Percentiles rank a stretch among this genome's conserved stretches.
These are phyloP conservation scores for Abramis brama DNA, from an alignment of 2,113 vertebrate genomes.

Conservation along the genomic window DNA sequence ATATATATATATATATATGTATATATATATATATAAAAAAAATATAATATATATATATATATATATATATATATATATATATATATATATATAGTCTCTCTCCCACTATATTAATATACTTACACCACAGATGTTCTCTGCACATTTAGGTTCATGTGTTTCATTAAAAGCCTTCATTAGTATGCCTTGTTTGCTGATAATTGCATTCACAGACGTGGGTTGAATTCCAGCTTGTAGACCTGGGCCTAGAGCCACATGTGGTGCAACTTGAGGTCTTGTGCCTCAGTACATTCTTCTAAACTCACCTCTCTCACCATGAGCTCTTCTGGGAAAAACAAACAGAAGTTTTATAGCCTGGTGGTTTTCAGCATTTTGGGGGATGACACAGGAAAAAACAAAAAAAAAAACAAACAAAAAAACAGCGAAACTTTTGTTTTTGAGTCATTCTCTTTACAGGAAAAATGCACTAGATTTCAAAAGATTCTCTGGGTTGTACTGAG, in stretches of 20 bases:
- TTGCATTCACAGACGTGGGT: slow-evolving; percentile 71
- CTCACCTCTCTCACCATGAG: slow-evolving; percentile 12
- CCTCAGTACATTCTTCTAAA: slow-evolving; percentile 16
- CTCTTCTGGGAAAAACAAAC: slow-evolving; percentile 35
- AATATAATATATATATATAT: too few relatives aligned
- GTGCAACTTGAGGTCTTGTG: slow-evolving; percentile 58
- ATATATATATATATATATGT: not conserved
- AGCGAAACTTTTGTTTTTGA: not conserved
- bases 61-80: too few relatives aligned
- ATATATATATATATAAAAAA: too few relatives aligned
- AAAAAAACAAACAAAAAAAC: too few relatives aligned
- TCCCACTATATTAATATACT: too few relatives aligned
- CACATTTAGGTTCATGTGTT: slow-evolving; percentile 31
- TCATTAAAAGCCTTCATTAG: slow-evolving; percentile 10
- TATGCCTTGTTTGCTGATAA: slow-evolving; percentile 60
- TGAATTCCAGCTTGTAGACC: slow-evolving; percentile 62
- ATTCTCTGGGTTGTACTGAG: not conserved
- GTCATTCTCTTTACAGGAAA: not conserved
- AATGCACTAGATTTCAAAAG: not conserved
- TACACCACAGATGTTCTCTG: not conserved
- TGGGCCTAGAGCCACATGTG: slow-evolving; percentile 46
- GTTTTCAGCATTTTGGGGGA: not conserved
- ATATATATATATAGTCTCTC: too few relatives aligned
- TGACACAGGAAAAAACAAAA: not conserved
- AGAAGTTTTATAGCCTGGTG: not conserved